Base-by-base conservation (phyloP, 1,140 invertebrate genomes). In the Prorops nasuta region DNA sequence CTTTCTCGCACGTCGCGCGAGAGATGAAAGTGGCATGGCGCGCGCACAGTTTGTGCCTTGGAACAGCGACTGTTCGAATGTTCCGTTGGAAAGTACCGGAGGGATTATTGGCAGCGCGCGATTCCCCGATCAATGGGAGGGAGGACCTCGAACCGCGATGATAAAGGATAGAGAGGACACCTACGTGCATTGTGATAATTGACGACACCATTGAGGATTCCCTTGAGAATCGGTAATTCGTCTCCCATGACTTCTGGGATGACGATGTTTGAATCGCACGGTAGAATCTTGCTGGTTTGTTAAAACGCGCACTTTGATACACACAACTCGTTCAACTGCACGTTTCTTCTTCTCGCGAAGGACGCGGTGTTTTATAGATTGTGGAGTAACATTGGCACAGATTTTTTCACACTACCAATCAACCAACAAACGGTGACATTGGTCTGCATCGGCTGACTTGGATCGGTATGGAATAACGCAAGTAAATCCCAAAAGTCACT, bases 121-220 rank as follows among this genome's bases (percentile, higher is more conserved):
- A 28, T 28, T 28, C 6, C 6, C 6, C 9, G 36, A 17, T 15
- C 15, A 37, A 20, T 6, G 6, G 3, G 19, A 43, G 19, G 10
- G 22, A 16, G 36, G n/a, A 44, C 31, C 44, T n/a, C 14, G 38
- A 40, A 40, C 18, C n/a, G 19, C 37, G 38, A 40, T 21, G 19
- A 10, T n/a, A 2, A 20, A 14, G 2, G 4, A 10, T 9, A 15
- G 14, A 32, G 16, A 7, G 28, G 52, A 71, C 60, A 91, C 89
- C 76, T 91, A 91, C 90, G 89, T 82, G 89, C 89, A 85, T 92
- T 91, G 74, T 90, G 89, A 78, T 91, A 92, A 75, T 90, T 87
- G 69, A 90, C 87, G 59, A 88, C 88, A 68, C 90, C 90, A 74
- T 91, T 91, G 44, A 92, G 83, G 73, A 92, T 92, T 53, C 88